Evolutionary conservation across 2,797 vertebrate species (phyloP).

Genomic region (Arvicola amphibius): DNA sequence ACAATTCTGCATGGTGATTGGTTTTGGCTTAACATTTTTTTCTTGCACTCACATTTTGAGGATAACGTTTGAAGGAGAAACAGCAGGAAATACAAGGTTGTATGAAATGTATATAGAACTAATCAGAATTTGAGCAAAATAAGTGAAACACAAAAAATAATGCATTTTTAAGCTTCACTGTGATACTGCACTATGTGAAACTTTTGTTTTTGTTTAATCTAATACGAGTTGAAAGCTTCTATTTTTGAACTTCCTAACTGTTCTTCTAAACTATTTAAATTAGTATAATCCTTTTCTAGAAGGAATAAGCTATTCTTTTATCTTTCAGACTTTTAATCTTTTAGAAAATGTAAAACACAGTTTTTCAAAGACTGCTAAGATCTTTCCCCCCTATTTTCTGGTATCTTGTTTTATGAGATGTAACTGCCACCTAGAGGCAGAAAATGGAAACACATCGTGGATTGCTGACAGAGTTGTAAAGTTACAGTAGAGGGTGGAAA

Average conservation of each 20-base stretch:
- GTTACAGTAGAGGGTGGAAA: neutral
- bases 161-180: conserved; percentile 10
- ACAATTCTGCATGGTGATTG: neutral
- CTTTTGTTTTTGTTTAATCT: conserved; percentile 71
- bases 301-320: conserved; percentile 75
- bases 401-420: conserved; percentile 70
- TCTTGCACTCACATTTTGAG: neutral
- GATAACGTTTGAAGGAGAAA: conserved; percentile 43
- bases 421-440: conserved; percentile 83
- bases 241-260: conserved; percentile 72
- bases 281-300: conserved; percentile 75
- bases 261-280: conserved; percentile 78
- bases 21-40: neutral
- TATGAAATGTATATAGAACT: conserved; percentile 33
- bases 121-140: conserved; percentile 29
- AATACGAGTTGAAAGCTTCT: conserved; percentile 69
- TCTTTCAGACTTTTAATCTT: conserved; percentile 78
- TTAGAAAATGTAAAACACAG: conserved; percentile 59
- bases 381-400: conserved; percentile 19
- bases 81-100: neutral
- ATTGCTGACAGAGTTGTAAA: conserved; percentile 25
- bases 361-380: conserved; percentile 66
- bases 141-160: conserved; percentile 18
- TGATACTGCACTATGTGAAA: neutral
- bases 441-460: conserved; percentile 66